A percentile compares a stretch with the other conserved stretches of the same genome.
phyloP scores from a whole-genome alignment of 2,888 invertebrate genomes.

The Aphodius granarius region DNA sequence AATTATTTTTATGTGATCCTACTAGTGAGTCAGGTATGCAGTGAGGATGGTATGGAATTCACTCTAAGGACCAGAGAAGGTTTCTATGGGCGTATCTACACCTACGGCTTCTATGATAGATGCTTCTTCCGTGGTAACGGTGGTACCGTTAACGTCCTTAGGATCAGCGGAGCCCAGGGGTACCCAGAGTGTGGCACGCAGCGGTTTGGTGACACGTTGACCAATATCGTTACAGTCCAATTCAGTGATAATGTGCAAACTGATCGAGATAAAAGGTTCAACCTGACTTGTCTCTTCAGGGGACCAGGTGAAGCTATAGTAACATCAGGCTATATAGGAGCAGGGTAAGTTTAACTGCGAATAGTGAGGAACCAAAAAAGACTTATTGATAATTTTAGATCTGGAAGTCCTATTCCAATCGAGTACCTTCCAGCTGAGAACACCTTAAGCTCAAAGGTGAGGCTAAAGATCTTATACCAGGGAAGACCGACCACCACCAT shows the following conservation, averaged over 20 bases:
- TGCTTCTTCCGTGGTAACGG: conserved; percentile 93
- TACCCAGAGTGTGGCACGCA: conserved; percentile 93
- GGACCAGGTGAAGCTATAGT: conserved; percentile 93
- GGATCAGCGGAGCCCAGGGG: conserved; percentile 88
- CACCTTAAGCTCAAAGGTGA: conserved; percentile 84
- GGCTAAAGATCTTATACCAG: conserved; percentile 84
- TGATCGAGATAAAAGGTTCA: conserved; percentile 86
- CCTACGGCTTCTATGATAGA: conserved; percentile 87
- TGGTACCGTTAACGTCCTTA: conserved; percentile 77
- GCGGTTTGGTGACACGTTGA: conserved; percentile 85
- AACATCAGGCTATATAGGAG: conserved; percentile 89
- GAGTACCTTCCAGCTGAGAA: conserved; percentile 92
- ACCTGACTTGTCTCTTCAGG: conserved; percentile 88
- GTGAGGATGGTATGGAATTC: conserved; percentile 94
- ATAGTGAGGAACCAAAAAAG: not conserved
- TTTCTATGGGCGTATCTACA: conserved; percentile 87
- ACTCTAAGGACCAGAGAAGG: conserved; percentile 85
- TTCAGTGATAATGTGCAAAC: conserved; percentile 93
- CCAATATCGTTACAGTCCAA: conserved; percentile 91
- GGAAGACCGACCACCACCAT: conserved; percentile 91
- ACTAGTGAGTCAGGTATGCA: conserved; percentile 85
- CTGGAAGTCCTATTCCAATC: conserved; percentile 89
- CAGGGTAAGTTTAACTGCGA: conserved; percentile 60
- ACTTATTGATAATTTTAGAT: conserved; percentile 59
- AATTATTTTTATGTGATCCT: not conserved